phyloP scores from a whole-genome alignment of 2,797 vertebrate genomes.

The Sternotherus odoratus region DNA sequence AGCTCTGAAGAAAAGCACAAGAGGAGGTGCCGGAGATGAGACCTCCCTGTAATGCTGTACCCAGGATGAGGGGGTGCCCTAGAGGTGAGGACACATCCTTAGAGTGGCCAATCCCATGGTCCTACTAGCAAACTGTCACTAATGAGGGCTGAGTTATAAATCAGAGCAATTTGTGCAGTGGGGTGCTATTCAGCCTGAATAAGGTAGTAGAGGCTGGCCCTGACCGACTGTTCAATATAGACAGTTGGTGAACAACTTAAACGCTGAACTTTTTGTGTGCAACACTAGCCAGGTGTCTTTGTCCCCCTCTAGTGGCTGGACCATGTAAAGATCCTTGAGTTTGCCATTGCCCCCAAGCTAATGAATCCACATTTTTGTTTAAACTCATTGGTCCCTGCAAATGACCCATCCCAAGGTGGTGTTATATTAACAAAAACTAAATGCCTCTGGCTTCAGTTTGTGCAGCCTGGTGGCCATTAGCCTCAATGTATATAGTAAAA shows the following conservation, averaged over 20 bases:
- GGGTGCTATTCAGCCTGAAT: not conserved
- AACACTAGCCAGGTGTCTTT: not conserved
- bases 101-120: rapidly evolving
- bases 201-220: not conserved
- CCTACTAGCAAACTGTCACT: not conserved
- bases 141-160: not conserved
- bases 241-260: not conserved
- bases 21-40: not conserved
- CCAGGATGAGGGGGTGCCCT: not conserved
- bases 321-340: conserved; percentile 6
- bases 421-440: not conserved
- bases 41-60: not conserved
- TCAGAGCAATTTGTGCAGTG: rapidly evolving
- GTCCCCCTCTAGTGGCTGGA: not conserved
- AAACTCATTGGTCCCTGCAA: not conserved
- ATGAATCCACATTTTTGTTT: not conserved
- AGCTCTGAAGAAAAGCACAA: not conserved
- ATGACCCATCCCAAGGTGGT: not conserved
- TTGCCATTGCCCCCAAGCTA: not conserved
- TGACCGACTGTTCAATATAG: rapidly evolving
- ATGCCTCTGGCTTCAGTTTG: not conserved
- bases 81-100: not conserved
- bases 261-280: not conserved
- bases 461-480: not conserved
- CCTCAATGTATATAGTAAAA: not conserved